A percentile compares a stretch with the other conserved stretches of the same genome.
Evolutionary conservation across 2,888 invertebrate genomes (phyloP).

Genomic region (Pristionchus japonicus): DNA sequence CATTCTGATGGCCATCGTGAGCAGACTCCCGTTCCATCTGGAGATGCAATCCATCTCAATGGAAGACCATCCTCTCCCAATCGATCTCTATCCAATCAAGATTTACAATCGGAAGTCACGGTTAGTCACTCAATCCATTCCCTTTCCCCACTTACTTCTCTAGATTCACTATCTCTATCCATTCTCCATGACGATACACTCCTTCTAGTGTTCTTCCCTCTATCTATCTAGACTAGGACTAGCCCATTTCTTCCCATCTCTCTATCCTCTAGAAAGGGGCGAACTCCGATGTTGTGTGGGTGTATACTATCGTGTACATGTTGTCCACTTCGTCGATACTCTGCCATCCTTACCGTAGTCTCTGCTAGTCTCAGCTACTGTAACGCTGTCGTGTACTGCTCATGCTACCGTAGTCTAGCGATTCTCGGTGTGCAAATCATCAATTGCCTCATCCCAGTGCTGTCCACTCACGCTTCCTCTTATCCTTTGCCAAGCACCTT

Average conservation of each 20-base stretch:
- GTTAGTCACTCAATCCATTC: neutral
- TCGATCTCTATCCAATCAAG: conserved; percentile 40
- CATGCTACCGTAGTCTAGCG: neutral
- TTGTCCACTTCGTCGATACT: conserved; percentile 36
- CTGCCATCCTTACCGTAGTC: neutral
- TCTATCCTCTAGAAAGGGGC: neutral
- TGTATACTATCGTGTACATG: conserved; percentile 27
- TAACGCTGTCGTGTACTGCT: neutral
- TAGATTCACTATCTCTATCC: neutral
- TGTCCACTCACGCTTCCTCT: neutral
- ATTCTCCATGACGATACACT: neutral
- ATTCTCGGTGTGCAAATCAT: conserved; percentile 25
- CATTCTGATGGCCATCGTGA: conserved; percentile 17
- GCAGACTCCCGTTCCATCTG: conserved; percentile 34
- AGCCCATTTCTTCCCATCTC: neutral
- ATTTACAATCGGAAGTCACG: conserved; percentile 45
- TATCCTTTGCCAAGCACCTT: conserved; percentile 26
- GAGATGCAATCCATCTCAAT: conserved; percentile 1
- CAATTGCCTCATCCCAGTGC: neutral
- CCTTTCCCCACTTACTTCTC: neutral
- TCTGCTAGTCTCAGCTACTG: neutral
- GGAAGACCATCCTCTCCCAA: neutral
- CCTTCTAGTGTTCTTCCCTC: neutral
- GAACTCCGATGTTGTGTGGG: conserved; percentile 29
- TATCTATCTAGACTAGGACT: no score